Conservation (phyloP, 2,888 invertebrate genomes). For the Coelopa pilipes region DNA sequence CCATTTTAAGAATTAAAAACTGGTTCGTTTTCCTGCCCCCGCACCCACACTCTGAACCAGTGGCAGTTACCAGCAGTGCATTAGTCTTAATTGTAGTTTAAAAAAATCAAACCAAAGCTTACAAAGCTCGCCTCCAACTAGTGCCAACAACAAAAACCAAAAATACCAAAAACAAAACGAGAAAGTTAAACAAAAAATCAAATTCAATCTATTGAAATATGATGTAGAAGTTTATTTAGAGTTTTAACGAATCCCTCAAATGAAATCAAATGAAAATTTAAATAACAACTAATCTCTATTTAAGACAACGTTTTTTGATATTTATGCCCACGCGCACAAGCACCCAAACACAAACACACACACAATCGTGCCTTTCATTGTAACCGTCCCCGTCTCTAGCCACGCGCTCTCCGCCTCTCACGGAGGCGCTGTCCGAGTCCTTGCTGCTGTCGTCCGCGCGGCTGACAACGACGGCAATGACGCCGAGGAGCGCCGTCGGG, state of each 20-base stretch:
- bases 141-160: conserved; percentile 25
- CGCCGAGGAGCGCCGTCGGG: not conserved
- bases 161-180: not conserved
- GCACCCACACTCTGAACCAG: not conserved
- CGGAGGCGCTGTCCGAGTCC: not conserved
- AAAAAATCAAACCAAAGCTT: conserved; percentile 5
- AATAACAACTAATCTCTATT: conserved; percentile 1
- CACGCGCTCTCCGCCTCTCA: not conserved
- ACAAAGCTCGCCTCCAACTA: conserved; percentile 9
- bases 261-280: not conserved
- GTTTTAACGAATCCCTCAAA: not conserved
- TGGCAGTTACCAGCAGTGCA: conserved; percentile 33
- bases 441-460: not conserved
- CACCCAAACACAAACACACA: conserved; percentile 16
- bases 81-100: conserved; percentile 19
- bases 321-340: no score
- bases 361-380: conserved; percentile 47
- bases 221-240: not conserved
- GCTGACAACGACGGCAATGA: no score
- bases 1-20: not conserved
- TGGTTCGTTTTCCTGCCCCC: conserved; percentile 2
- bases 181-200: not conserved
- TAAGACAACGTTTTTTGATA: not conserved
- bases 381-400: conserved; percentile 36
- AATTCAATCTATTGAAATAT: no score